Conservation (phyloP, 2,888 invertebrate species). For the Elgonia sp. region DNA sequence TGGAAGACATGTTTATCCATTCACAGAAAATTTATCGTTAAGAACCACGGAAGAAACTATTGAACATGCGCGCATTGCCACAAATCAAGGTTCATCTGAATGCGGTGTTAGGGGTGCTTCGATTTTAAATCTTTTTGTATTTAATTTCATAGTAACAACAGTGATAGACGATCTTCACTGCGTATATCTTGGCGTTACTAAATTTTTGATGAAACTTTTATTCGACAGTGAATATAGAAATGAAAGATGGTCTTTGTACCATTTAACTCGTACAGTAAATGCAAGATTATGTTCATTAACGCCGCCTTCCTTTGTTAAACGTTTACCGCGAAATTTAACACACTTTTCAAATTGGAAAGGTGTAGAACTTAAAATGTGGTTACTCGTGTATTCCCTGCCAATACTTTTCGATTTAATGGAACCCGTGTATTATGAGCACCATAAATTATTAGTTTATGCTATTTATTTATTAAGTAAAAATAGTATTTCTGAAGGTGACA, state of each 20-base stretch:
- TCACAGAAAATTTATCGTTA: not conserved
- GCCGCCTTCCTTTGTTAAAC: constrained; percentile 71
- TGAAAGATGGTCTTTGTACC: constrained; percentile 5
- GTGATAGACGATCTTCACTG: constrained; percentile 74
- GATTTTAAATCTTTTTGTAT: constrained; percentile 42
- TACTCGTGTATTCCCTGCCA: constrained; percentile 75
- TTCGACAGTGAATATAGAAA: constrained; percentile 44
- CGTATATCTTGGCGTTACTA: constrained; percentile 68
- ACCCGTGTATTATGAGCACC: constrained; percentile 71
- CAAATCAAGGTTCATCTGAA: not conserved
- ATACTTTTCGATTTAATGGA: constrained; percentile 74
- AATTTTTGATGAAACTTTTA: constrained; percentile 61
- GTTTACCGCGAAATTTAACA: constrained; percentile 67
- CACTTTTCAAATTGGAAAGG: constrained; percentile 76
- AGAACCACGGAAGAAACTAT: constrained; percentile 18
- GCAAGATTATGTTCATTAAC: constrained; percentile 45
- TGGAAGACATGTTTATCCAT: not conserved
- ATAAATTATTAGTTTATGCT: constrained; percentile 70
- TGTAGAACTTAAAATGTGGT: constrained; percentile 71
- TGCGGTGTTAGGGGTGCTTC: constrained; percentile 72
- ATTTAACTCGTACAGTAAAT: constrained; percentile 51
- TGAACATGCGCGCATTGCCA: not conserved
- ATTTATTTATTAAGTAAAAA: constrained; percentile 65
- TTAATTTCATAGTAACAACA: constrained; percentile 64
- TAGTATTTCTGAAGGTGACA: constrained; percentile 62